Evolutionary conservation across 2,797 vertebrate species (phyloP).

Genomic region (Schizopygopsis pylzovi): DNA sequence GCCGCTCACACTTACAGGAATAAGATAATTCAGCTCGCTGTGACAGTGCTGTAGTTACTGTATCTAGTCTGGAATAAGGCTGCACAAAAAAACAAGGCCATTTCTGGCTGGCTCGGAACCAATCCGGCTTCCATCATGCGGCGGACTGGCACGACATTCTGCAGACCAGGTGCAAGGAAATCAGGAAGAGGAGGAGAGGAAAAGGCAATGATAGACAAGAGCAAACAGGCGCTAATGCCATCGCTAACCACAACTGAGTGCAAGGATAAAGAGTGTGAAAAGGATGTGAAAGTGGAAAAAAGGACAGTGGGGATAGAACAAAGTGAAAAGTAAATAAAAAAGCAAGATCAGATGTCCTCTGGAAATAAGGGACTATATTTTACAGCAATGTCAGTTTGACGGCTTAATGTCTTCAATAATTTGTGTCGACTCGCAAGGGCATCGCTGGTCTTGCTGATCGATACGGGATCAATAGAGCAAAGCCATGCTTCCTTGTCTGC

Average conservation of each 20-base stretch:
- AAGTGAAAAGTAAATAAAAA: slow-evolving; percentile 30
- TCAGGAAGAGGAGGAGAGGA: slow-evolving; percentile 29
- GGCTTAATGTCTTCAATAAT: slow-evolving; percentile 78
- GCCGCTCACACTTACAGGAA: slow-evolving; percentile 32
- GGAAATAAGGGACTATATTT: slow-evolving; percentile 49
- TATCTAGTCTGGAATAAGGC: slow-evolving; percentile 15
- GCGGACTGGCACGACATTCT: slow-evolving; percentile 27
- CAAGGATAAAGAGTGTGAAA: slow-evolving; percentile 10
- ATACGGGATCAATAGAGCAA: slow-evolving; percentile 77
- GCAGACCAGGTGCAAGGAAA: slow-evolving; percentile 8
- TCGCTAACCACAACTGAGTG: not conserved
- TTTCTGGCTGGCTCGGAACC: not conserved
- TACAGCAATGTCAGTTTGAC: slow-evolving; percentile 55
- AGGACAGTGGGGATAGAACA: not conserved
- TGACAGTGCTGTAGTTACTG: slow-evolving; percentile 19
- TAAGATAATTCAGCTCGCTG: slow-evolving; percentile 28
- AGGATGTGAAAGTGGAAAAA: slow-evolving; percentile 55
- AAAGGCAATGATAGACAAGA: slow-evolving; percentile 13
- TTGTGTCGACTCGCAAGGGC: slow-evolving; percentile 71
- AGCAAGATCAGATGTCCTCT: not conserved
- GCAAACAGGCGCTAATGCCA: slow-evolving; percentile 5
- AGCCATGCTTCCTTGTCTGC: slow-evolving; percentile 63
- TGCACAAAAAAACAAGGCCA: slow-evolving; percentile 30
- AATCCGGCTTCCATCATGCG: not conserved
- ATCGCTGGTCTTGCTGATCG: slow-evolving; percentile 75